These are phyloP conservation scores for Arizona elegans DNA, from an alignment of 2,113 vertebrate species.

Conservation along the genomic window DNA sequence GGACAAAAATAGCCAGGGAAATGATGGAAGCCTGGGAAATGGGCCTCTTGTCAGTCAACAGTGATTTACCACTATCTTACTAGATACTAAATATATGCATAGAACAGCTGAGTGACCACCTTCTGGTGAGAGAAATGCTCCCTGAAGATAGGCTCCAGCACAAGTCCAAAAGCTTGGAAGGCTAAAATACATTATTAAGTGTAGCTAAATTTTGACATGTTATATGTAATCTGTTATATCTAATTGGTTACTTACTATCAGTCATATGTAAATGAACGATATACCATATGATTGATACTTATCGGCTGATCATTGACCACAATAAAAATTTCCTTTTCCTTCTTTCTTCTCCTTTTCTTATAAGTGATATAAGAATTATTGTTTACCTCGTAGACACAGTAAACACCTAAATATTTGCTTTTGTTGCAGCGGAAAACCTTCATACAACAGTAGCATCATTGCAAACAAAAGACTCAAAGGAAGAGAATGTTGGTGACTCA, in stretches of 20 bases:
- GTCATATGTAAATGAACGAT: background rate
- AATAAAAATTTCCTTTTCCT: background rate
- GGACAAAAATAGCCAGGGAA: background rate
- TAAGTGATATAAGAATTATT: background rate
- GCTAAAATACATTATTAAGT: background rate
- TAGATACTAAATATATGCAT: background rate
- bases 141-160: background rate
- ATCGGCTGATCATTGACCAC: background rate
- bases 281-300: background rate
- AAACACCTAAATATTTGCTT: constrained; percentile 4
- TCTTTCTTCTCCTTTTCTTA: background rate
- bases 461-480: constrained; percentile 42
- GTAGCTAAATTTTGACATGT: background rate
- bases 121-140: background rate
- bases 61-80: background rate
- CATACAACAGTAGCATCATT: constrained; percentile 59
- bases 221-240: background rate
- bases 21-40: background rate
- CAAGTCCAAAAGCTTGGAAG: background rate
- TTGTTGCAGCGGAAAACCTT: constrained; percentile 70
- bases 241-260: background rate
- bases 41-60: background rate
- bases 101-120: too few relatives aligned
- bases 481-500: constrained; percentile 47
- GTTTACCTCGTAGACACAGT: background rate